Base-by-base conservation (phyloP, 1,140 invertebrate species). In the Rhagoletis zephyria region DNA sequence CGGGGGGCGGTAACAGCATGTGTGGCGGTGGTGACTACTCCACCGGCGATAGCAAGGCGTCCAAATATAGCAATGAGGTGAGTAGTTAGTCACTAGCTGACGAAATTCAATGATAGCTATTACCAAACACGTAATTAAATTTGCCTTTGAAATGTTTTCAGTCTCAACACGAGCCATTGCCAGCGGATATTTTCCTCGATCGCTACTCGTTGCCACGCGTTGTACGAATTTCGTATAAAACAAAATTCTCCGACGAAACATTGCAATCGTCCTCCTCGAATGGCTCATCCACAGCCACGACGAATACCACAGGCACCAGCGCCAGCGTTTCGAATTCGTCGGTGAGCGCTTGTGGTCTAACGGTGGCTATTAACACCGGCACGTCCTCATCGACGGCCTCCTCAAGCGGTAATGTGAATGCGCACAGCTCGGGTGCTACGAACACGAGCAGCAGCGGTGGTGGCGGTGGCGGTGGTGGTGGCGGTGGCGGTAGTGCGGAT, bases 131-230 rank as follows among this genome's bases (percentile, higher is more conserved):
- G 30, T 30, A 60, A 81, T 45, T 67, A 0, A 30, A 67, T 42
- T 40, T 42, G 42, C 7, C 2, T 4, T 3, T 45, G 61, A 42
- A 70, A 10, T 51, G n/a, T 87, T 85, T 56, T 16, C 70, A 81
- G 89, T 89, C 89, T 6, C 89, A 90, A 56, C 86, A 91, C 88
- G 92, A 93, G 70, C 90, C 92, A 0, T 45, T 93, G 59, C 89
- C 92, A 5, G 92, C 91, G 30, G 92, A 93, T 88, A 85, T 92
- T 59, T 95, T 95, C 89, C 93, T 95, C 64, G 94, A 95, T 90
- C 94, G 94, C 90, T 94, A 94, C 88, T 93, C 94, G 12, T 88
- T 95, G 88, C 94, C 94, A 4, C 93, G 94, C 87, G 94, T 95
- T 7, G 94, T 94, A 63, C 93, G 93, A 88, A 93, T 95, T 61